phyloP scores from a whole-genome alignment of 1,140 invertebrate genomes.

The Apis dorsata region DNA sequence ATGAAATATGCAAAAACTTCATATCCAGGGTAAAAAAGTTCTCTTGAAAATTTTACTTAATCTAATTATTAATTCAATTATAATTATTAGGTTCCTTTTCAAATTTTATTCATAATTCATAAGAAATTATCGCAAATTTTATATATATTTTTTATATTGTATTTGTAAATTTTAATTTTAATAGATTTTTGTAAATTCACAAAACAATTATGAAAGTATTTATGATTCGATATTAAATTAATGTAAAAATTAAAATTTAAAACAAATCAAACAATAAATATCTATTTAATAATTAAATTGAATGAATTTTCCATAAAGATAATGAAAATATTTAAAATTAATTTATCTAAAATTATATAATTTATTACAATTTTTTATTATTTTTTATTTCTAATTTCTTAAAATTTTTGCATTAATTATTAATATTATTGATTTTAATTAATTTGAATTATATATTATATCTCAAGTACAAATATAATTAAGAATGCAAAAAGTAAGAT shows the following conservation, averaged over 20 bases:
- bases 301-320: not conserved
- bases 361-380: not conserved
- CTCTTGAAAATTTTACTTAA: not conserved
- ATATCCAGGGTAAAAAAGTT: constrained; percentile 15
- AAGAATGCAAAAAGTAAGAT: too few species aligned
- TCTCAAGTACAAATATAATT: too few species aligned
- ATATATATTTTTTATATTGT: constrained; percentile 39
- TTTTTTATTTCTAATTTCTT: not conserved
- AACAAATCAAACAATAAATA: not conserved
- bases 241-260: constrained; percentile 13
- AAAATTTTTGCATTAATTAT: not conserved
- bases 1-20: not conserved
- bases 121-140: constrained; percentile 7
- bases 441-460: not conserved
- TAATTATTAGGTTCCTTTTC: constrained; percentile 5
- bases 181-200: not conserved
- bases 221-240: not conserved
- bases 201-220: not conserved
- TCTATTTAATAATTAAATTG: too few species aligned
- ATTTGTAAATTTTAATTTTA: constrained; percentile 26
- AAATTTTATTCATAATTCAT: constrained; percentile 4
- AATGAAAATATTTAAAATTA: not conserved
- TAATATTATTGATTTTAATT: not conserved
- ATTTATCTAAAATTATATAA: not conserved
- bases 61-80: not conserved